phyloP scores from a whole-genome alignment of 2,113 vertebrate genomes.

The Felis catus region F.catus_Fca126_mat1.0 CM031415.1:183493501-183494000 shows the following conservation, averaged over 20 bases:
- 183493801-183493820: neutral
- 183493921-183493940: neutral
- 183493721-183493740: neutral
- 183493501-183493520: constrained; percentile 52
- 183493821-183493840: neutral
- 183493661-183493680: constrained; percentile 43
- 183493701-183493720: neutral
- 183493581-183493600: constrained; percentile 33
- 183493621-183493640: neutral
- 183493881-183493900: neutral
- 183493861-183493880: neutral
- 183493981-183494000: neutral
- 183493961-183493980: neutral
- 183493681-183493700: neutral
- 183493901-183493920: neutral
- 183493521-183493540: constrained; percentile 60
- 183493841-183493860: neutral
- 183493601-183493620: neutral
- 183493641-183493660: neutral
- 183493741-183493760: neutral
- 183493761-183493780: neutral
- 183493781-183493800: neutral
- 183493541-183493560: constrained; percentile 52
- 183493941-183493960: neutral
- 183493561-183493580: constrained; percentile 61